Base-by-base conservation (phyloP, 2,888 invertebrate genomes). In the Poecilus cupreus region DNA sequence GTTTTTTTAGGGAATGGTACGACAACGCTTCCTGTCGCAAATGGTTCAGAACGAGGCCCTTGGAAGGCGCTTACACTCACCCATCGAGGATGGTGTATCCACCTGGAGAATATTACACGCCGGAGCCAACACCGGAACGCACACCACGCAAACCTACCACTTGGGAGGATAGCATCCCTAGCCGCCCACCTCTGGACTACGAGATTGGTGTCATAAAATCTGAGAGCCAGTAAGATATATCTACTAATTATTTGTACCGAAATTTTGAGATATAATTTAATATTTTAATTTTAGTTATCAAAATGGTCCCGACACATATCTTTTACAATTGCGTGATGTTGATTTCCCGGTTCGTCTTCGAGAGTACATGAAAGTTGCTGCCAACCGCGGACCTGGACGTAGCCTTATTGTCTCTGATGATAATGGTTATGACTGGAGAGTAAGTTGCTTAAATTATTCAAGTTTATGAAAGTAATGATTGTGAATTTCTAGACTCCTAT, bases 81-180 rank as follows among this genome's bases (percentile, higher is more conserved):
- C 96, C 97, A n/a, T 96, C 96, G 72, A 94, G 93, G 88, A 97
- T 97, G 97, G 96, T 97, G 1, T 97, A 97, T 89, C 97, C 97
- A 79, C 96, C 96, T 0, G 96, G 96, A 2, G 93, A 94, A 84
- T 90, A 91, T 11, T 96, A 95, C 88, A 96, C 96, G 0, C 96
- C 97, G 0, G 94, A 95, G 87, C 91, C 93, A 85, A 93, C 94
- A 0, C 95, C 95, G 0, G 90, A 89, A 46, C 88, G 86, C 85
- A 90, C 82, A 86, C 90, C 89, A 85, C 89, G 90, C 76, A 88
- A 89, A 83, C 90, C 92, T 46, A 83, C 84, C 1, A 91, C 93
- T 10, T 94, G 93, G 91, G 94, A 95, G 86, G 92, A 94, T 83
- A 92, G 93, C 84, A 91, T 94, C 85, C 94, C 95, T 57, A 93